Evolutionary conservation across 2,888 invertebrate species (phyloP).

Genomic region (Ormyrus pomaceus): DNA sequence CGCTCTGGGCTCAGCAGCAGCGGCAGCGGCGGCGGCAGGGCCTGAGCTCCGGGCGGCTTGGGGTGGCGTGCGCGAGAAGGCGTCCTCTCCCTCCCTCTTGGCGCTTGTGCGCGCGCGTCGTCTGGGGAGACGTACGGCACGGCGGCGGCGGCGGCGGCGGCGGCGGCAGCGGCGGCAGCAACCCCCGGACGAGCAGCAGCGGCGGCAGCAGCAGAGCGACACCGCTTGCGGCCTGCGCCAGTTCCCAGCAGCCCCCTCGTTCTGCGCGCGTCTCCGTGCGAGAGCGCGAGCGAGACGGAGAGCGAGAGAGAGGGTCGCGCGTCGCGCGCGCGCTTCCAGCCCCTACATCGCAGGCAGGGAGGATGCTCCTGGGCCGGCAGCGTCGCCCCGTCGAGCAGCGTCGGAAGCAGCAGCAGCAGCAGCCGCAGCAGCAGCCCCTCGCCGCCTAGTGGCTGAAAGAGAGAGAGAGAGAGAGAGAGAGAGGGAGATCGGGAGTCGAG

Average conservation of each 20-base stretch:
- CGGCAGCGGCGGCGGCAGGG: not conserved
- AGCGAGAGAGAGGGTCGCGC: not conserved
- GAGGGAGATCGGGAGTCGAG: too few species aligned
- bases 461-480: too few species aligned
- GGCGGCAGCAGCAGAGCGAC: not conserved
- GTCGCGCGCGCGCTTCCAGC: not conserved
- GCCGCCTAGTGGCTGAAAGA: too few species aligned
- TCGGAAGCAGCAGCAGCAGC: not conserved
- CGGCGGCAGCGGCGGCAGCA: slow-evolving; percentile 17
- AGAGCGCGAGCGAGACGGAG: slow-evolving; percentile 5
- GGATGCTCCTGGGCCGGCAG: slow-evolving; percentile 42
- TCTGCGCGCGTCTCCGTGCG: not conserved
- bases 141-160: slow-evolving; percentile 18
- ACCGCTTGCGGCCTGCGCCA: not conserved
- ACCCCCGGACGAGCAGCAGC: slow-evolving; percentile 2
- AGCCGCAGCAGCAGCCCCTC: not conserved
- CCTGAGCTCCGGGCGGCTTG: slow-evolving; percentile 1
- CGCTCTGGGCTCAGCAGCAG: slow-evolving; percentile 4
- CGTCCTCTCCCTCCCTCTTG: too few species aligned
- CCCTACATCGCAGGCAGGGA: slow-evolving; percentile 11
- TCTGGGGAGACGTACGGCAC: slow-evolving; percentile 6
- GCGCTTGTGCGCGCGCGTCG: slow-evolving; percentile 10
- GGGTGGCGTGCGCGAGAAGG: not conserved
- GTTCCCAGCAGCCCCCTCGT: not conserved
- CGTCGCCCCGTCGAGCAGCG: slow-evolving; percentile 31